These are phyloP conservation scores for Lamprotornis superbus DNA, from an alignment of 2,113 vertebrate genomes.

Conservation along the genomic window DNA sequence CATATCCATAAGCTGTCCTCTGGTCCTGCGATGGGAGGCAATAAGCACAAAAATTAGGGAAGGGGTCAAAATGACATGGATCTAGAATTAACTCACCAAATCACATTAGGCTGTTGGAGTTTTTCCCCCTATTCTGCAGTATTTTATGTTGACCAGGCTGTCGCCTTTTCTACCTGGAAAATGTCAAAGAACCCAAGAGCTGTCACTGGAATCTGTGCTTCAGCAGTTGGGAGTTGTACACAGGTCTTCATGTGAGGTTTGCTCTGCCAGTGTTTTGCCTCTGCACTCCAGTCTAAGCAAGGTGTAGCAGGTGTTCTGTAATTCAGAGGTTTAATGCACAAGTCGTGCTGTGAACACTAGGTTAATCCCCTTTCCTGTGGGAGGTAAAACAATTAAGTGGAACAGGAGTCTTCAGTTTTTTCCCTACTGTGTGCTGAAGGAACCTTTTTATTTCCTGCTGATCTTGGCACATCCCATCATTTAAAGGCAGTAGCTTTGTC, in stretches of 20 bases:
- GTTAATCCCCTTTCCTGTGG: constrained; percentile 31
- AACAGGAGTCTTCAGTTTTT: not conserved
- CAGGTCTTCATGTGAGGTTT: not conserved
- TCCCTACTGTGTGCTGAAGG: not conserved
- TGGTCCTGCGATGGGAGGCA: not conserved
- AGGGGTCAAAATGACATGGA: not conserved
- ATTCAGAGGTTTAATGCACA: not conserved
- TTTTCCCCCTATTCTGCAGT: not conserved
- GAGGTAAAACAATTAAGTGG: constrained; percentile 22
- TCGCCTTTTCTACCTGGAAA: not conserved
- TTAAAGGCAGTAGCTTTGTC: not conserved
- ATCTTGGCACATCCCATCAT: not conserved
- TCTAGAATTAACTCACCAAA: not conserved
- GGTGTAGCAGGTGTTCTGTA: not conserved
- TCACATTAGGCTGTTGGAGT: not conserved
- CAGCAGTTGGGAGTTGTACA: not conserved
- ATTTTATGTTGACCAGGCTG: not conserved
- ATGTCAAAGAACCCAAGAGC: not conserved
- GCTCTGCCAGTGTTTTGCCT: not conserved
- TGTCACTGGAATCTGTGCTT: not conserved
- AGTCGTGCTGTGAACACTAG: not conserved
- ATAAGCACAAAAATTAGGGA: not conserved
- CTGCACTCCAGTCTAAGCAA: not conserved
- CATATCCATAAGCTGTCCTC: not conserved
- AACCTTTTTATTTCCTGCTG: not conserved